Base-by-base conservation (phyloP, 2,888 invertebrate species). In the Lepidonotus clava region DNA sequence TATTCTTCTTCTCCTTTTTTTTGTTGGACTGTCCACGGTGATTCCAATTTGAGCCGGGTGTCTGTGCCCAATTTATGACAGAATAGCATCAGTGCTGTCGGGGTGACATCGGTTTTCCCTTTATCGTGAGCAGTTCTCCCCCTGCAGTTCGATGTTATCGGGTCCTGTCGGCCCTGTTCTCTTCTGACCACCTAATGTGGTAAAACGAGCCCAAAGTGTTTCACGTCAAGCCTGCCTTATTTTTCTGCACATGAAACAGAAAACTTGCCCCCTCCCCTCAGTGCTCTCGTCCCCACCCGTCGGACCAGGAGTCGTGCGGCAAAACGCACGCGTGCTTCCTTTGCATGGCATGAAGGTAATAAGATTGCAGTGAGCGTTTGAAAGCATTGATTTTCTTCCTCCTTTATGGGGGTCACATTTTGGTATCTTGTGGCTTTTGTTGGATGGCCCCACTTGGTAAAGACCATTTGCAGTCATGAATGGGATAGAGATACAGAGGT, bases 151-250 rank as follows among this genome's bases (percentile, higher is more conserved):
- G 61, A 18, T 28, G 61, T n/a, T n/a, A 61, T 11, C 8, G 46
- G 18, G 18, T 6, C 46, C 6, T 18, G 11, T 61, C 28, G 61
- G 28, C 61, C 61, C 14, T n/a, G 61, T 4, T 14, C 28, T 61
- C 46, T 6, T 61, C 28, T 61, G n/a, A 28, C 61, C n/a, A 61
- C 28, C 61, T 61, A 24, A 61, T 61, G 61, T 61, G 61, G 61
- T 61, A 24, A 61, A 61, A 61, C 61, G 61, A 61, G 61, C 61
- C 32, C 32, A 28, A 61, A 61, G 61, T 61, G 61, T 61, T 61
- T 61, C 61, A 61, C 61, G 28, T 61, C 61, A 61, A 32, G 28
- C 46, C 6, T 46, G 46, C 61, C 61, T 61, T 61, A 61, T 61
- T 61, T 24, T 24, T 61, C 61, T 61, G 61, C 14, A 61, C 61